Evolutionary conservation across 2,113 vertebrate genomes (phyloP), one percentile per base, ranked within the genome.

Genomic region (Paramisgurnus dabryanus): DNA sequence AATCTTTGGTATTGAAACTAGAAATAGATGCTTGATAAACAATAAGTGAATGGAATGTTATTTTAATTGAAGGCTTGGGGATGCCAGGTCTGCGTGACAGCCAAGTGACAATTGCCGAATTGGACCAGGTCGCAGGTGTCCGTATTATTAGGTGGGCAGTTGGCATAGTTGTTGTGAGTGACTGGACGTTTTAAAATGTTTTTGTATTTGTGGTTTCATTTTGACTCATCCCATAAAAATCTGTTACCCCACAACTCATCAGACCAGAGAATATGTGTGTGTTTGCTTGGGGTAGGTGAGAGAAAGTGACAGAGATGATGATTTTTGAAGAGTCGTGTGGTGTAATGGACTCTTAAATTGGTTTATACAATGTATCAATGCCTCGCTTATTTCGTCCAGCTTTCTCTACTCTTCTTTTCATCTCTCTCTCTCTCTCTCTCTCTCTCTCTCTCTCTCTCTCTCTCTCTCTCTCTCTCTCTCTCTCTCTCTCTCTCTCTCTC

Each of bases 391-490:
- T 49, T 53, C 39, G 43, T 50, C 57, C 60, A 45, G 49, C 70
- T 61, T 68, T 85, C 80, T 80, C 83, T 78, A 87, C 78, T 78
- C 87, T 84, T 90, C 89, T 87, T 90, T 88, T 91, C 86, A 87
- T 88, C 88, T 88, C 87, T 64, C 70, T 87, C 84, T 89, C 71
- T 88, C 27, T 87, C 87, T 88, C 89, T 88, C 88, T 64, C 70
- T 87, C 84, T 89, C 71, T 88, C 27, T 87, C 87, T 88, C 88
- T 87, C 85, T 85, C 83, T 87, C 88, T 87, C 88, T 89, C 85
- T 85, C 84, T 50, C 82, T 71, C 4, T 80, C 22, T 79, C 53
- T 68, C 49, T 10, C 82, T 77, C 85, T 81, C 85, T 84, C 84
- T 77, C 79, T 85, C 91, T 89, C 85, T 85, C 84, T 50, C 82